A percentile compares a stretch with the other conserved stretches of the same genome.
phyloP scores from a whole-genome alignment of 1,140 invertebrate species.

The Ips nitidus region DNA sequence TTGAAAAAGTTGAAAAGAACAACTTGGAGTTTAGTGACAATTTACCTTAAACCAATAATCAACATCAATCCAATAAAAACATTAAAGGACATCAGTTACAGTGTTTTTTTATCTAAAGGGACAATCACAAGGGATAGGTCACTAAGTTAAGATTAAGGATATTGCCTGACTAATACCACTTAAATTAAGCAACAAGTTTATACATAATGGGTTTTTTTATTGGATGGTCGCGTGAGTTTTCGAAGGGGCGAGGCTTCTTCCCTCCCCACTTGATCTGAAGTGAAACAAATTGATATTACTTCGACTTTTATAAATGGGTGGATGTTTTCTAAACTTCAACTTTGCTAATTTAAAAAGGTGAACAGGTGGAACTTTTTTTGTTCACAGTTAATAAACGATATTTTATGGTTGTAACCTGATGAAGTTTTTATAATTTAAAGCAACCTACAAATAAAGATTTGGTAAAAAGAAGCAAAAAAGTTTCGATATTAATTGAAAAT shows the following conservation, averaged over 20 bases:
- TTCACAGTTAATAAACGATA: neutral
- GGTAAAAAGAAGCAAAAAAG: no score
- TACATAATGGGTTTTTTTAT: constrained; percentile 31
- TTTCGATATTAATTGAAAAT: no score
- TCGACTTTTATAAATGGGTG: constrained; percentile 19
- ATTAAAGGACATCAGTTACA: neutral
- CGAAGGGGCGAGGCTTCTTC: neutral
- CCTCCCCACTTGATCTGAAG: constrained; percentile 10
- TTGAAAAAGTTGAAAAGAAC: no score
- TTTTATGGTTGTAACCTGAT: neutral
- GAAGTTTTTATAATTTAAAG: no score
- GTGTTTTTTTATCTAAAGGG: neutral
- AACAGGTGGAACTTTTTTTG: neutral
- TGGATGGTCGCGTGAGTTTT: constrained; percentile 30
- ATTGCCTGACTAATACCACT: constrained; percentile 31
- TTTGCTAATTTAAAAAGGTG: no score
- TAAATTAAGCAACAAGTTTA: constrained; percentile 36
- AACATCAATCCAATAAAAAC: no score
- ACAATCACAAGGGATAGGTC: no score
- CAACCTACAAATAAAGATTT: no score
- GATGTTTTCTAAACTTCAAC: no score
- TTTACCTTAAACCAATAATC: no score
- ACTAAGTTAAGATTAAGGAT: constrained; percentile 20
- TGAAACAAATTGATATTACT: constrained; percentile 33
- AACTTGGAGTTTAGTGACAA: no score